These are phyloP conservation scores for Sinella curviseta DNA, from an alignment of 1,140 invertebrate species.

Conservation along the genomic window DNA sequence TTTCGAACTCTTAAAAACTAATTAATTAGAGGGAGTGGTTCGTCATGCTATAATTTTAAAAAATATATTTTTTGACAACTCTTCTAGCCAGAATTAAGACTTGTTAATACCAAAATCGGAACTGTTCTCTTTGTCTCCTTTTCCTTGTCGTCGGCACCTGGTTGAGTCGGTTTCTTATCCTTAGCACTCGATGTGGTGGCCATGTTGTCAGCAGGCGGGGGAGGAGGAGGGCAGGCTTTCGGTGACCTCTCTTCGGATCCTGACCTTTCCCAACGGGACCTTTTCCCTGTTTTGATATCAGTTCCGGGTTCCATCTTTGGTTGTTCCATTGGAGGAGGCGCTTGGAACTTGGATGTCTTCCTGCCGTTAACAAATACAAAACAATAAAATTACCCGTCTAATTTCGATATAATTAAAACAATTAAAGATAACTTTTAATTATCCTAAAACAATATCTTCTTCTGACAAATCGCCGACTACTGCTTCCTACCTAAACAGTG, in stretches of 20 bases:
- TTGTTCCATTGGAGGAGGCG: not conserved
- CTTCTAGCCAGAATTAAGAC: slow-evolving; percentile 26
- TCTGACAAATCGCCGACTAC: no score
- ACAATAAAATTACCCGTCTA: no score
- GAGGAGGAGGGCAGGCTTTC: slow-evolving; percentile 1
- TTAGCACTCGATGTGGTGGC: not conserved
- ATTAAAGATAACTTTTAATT: no score
- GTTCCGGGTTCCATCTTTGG: not conserved
- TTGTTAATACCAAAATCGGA: slow-evolving; percentile 44
- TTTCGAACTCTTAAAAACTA: not conserved
- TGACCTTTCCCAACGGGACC: not conserved
- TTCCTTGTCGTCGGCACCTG: slow-evolving; percentile 28
- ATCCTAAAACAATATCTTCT: no score
- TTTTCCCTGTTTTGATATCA: not conserved
- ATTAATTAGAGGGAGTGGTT: not conserved
- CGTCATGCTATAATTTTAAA: no score
- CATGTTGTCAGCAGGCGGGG: not conserved
- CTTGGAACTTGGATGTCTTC: no score
- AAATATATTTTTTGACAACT: no score
- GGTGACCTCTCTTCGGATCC: not conserved
- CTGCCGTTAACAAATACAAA: no score
- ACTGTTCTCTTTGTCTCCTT: slow-evolving; percentile 42
- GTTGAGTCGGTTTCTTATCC: not conserved
- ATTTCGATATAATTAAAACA: no score
- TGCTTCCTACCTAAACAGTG: no score